Evolutionary conservation across 1,140 invertebrate genomes (phyloP).

Genomic region (Melanaphis sacchari): DNA sequence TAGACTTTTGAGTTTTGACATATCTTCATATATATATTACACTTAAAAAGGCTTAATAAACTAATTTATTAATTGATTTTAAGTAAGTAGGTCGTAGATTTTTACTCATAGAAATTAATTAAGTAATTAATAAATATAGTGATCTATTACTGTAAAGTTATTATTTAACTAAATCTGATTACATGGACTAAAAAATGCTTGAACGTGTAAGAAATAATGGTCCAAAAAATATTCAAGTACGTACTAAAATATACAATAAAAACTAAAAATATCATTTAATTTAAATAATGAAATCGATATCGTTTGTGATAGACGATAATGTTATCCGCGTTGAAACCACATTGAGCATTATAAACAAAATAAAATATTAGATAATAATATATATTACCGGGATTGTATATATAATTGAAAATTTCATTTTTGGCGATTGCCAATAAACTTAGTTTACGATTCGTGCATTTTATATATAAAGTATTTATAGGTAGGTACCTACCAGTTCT

Average conservation of each 20-base stretch:
- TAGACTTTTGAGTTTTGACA: neutral
- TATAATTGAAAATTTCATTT: neutral
- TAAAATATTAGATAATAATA: neutral
- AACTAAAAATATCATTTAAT: neutral
- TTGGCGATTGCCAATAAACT: neutral
- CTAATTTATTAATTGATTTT: too few relatives aligned
- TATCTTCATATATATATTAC: neutral
- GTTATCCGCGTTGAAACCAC: neutral
- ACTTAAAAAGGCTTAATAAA: neutral
- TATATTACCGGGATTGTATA: neutral
- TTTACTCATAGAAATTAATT: too few relatives aligned
- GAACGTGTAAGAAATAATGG: too few relatives aligned
- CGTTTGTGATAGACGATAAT: neutral
- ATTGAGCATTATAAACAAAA: neutral
- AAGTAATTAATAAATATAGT: too few relatives aligned
- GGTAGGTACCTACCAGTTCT: neutral
- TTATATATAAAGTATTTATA: neutral
- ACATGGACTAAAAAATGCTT: too few relatives aligned
- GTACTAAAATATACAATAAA: too few relatives aligned
- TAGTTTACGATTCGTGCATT: neutral
- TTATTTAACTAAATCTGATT: too few relatives aligned
- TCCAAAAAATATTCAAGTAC: too few relatives aligned
- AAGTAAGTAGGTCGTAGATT: too few relatives aligned
- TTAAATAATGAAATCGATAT: neutral
- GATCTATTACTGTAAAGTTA: too few relatives aligned